These are phyloP conservation scores for Chalcis sispes DNA, from an alignment of 2,888 invertebrate genomes.

Conservation along the genomic window DNA sequence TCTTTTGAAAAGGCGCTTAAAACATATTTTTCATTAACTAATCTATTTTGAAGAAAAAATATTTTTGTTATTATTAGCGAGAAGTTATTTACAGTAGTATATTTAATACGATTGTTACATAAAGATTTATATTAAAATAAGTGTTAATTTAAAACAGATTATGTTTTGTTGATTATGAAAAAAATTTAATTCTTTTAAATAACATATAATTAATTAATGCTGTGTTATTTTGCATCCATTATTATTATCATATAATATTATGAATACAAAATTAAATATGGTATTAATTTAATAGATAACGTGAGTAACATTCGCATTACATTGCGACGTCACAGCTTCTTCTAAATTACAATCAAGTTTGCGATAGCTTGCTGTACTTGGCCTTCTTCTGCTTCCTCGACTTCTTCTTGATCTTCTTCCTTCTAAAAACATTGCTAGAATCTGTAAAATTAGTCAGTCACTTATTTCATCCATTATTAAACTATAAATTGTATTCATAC, in stretches of 20 bases:
- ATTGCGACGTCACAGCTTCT: constrained; percentile 81
- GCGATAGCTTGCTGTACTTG: constrained; percentile 81
- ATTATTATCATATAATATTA: constrained; percentile 35
- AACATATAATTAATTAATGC: background rate
- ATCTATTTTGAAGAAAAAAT: too few relatives aligned
- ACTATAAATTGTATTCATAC: background rate
- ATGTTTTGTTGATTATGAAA: background rate
- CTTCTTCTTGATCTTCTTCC: constrained; percentile 77
- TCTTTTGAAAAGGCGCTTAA: background rate
- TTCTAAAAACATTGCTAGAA: constrained; percentile 81
- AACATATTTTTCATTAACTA: background rate
- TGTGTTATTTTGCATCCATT: constrained; percentile 8
- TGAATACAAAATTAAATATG: background rate
- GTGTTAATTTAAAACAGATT: background rate
- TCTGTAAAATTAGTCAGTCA: constrained; percentile 73
- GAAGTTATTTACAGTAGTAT: constrained; percentile 34
- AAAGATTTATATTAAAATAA: background rate
- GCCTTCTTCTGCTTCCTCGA: constrained; percentile 76
- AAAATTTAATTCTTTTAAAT: background rate
- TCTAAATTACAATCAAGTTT: constrained; percentile 83
- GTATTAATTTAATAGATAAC: constrained; percentile 78
- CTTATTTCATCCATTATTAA: too few relatives aligned
- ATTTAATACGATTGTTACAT: background rate
- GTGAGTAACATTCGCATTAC: constrained; percentile 78
- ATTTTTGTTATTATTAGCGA: background rate